These are phyloP conservation scores for Arremon brunneinucha DNA, from an alignment of 2,797 vertebrate species.

Conservation along the genomic window DNA sequence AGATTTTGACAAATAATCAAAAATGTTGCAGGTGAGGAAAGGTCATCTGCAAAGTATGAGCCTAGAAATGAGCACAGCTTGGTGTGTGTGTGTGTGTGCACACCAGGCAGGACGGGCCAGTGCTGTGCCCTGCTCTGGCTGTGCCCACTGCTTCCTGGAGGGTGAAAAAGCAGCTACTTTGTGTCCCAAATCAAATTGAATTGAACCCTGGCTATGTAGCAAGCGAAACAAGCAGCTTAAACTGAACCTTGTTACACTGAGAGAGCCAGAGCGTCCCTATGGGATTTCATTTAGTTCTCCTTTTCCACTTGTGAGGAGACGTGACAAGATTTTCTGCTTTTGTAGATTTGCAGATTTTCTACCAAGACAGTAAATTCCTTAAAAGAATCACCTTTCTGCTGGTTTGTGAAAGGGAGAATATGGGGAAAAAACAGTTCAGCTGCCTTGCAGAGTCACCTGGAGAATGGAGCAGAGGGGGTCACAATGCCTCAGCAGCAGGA, in stretches of 20 bases:
- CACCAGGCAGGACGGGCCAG: fast-evolving
- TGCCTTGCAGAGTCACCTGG: neutral
- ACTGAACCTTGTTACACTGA: neutral
- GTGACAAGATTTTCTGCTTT: neutral
- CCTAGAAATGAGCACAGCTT: neutral
- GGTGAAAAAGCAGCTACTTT: neutral
- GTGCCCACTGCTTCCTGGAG: fast-evolving
- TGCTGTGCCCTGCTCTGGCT: neutral
- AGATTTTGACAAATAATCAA: neutral
- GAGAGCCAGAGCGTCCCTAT: neutral
- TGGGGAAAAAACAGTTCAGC: neutral
- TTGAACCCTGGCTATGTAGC: neutral
- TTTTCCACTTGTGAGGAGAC: neutral
- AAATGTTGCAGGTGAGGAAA: neutral
- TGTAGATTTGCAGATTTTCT: neutral
- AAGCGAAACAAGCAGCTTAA: neutral
- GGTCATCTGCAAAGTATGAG: fast-evolving
- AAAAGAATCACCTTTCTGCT: neutral
- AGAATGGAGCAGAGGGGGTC: neutral
- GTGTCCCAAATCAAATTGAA: neutral
- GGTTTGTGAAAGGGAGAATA: neutral
- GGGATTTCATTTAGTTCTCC: neutral
- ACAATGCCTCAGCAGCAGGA: neutral
- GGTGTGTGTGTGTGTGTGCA: fast-evolving
- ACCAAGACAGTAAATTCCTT: neutral